Conservation (phyloP, 1,140 invertebrate genomes). For the Linepithema humile region DNA sequence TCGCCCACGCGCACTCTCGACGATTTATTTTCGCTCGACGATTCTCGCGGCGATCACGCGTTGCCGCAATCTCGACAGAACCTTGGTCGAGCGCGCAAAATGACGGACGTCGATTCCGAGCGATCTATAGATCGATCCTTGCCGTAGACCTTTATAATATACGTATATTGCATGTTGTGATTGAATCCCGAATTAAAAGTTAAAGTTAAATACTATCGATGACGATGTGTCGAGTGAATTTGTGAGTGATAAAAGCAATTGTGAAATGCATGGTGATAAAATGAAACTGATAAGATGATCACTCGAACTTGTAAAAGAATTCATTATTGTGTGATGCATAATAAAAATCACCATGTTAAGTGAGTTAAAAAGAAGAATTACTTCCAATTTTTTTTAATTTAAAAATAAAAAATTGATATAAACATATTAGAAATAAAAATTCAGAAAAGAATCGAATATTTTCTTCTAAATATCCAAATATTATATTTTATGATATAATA, state of each 20-base stretch:
- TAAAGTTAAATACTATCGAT: neutral
- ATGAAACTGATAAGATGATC: neutral
- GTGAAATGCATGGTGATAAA: neutral
- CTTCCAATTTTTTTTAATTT: neutral
- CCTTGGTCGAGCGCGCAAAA: slow-evolving; percentile 13
- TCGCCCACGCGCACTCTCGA: slow-evolving; percentile 6
- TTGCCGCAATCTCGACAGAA: slow-evolving; percentile 40
- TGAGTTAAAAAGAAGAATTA: neutral
- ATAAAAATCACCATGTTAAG: neutral
- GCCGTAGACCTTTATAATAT: neutral
- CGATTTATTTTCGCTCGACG: slow-evolving; percentile 74
- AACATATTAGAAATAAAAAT: neutral
- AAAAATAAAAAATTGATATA: neutral
- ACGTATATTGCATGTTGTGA: neutral
- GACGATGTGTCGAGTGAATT: neutral
- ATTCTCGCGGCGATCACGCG: slow-evolving; percentile 22
- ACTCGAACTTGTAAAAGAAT: neutral
- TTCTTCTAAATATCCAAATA: too few species aligned
- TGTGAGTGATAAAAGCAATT: neutral
- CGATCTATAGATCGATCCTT: slow-evolving; percentile 1
- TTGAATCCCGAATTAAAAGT: neutral
- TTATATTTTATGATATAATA: too few species aligned
- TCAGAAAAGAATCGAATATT: too few species aligned
- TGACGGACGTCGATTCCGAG: neutral
- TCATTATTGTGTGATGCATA: neutral